Percentiles rank a stretch among this genome's conserved stretches.
These are phyloP conservation scores for Nesometra sesokonis DNA, from an alignment of 35 echinoderm and acorn worm genomes.

Conservation along the genomic window DNA sequence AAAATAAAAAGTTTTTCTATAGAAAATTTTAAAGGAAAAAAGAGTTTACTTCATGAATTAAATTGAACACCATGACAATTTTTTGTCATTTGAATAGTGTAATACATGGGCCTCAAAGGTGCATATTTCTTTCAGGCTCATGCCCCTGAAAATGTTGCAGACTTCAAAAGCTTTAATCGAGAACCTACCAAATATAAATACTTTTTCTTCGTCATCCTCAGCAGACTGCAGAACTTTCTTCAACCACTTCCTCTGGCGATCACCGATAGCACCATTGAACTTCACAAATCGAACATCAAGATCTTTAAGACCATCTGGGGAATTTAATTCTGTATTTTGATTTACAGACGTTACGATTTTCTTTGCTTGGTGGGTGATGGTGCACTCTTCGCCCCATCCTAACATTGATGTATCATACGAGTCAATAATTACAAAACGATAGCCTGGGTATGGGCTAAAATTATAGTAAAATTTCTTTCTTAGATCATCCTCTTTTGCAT, in stretches of 20 bases:
- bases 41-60: conserved; percentile 40
- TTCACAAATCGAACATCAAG: conserved; percentile 21
- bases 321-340: conserved; percentile 32
- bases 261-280: conserved; percentile 49
- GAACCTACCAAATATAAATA: conserved; percentile 18
- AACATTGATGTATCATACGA: conserved; percentile 27
- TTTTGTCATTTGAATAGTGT: neutral
- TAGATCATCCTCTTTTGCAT: neutral
- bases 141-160: neutral
- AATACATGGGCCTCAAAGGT: neutral
- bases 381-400: conserved; percentile 3
- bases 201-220: conserved; percentile 23
- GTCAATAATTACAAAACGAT: conserved; percentile 48
- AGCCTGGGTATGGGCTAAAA: conserved; percentile 55
- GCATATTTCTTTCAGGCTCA: neutral
- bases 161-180: too few relatives aligned
- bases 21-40: too few relatives aligned
- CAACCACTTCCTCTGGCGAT: conserved; percentile 68
- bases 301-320: conserved; percentile 19
- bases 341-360: conserved; percentile 14
- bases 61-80: conserved; percentile 30
- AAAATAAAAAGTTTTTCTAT: too few relatives aligned
- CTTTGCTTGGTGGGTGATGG: conserved; percentile 1
- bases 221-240: conserved; percentile 42
- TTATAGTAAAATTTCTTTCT: conserved; percentile 43